Conservation (phyloP, 2,888 invertebrate genomes). For the Aphelenchoides bicaudatus region DNA sequence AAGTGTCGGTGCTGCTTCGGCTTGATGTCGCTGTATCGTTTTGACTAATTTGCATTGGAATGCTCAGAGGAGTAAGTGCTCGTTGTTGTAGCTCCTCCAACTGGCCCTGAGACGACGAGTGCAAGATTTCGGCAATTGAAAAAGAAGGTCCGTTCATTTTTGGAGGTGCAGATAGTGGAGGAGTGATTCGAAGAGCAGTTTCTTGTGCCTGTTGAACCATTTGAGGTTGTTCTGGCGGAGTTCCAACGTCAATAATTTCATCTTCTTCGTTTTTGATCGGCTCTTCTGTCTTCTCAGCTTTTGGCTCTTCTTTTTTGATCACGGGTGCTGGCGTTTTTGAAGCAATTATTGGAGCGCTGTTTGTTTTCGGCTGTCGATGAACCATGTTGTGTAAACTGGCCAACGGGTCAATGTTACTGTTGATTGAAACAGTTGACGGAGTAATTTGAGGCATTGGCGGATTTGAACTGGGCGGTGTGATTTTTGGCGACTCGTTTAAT, state of each 20-base stretch:
- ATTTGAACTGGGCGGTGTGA: no score
- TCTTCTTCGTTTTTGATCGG: neutral
- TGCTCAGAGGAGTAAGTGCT: neutral
- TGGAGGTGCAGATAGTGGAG: neutral
- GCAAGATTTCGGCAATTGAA: constrained; percentile 10
- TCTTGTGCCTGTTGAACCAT: no score
- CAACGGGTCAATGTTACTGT: constrained; percentile 6
- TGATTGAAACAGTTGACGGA: neutral
- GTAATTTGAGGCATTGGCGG: neutral
- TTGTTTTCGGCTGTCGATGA: neutral
- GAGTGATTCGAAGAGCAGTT: neutral
- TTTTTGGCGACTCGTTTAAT: no score
- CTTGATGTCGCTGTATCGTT: neutral
- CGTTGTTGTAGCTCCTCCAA: neutral
- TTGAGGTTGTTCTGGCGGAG: no score
- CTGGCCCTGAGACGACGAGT: neutral
- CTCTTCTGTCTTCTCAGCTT: constrained; percentile 10
- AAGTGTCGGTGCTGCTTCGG: neutral
- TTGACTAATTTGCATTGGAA: neutral
- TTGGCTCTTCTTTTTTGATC: neutral
- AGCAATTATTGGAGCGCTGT: neutral
- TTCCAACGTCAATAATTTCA: no score
- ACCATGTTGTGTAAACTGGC: constrained; percentile 16
- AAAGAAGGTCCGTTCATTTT: neutral
- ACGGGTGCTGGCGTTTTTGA: neutral